Base-by-base conservation (phyloP, 2,888 invertebrate species). In the Drosophila testacea region DNA sequence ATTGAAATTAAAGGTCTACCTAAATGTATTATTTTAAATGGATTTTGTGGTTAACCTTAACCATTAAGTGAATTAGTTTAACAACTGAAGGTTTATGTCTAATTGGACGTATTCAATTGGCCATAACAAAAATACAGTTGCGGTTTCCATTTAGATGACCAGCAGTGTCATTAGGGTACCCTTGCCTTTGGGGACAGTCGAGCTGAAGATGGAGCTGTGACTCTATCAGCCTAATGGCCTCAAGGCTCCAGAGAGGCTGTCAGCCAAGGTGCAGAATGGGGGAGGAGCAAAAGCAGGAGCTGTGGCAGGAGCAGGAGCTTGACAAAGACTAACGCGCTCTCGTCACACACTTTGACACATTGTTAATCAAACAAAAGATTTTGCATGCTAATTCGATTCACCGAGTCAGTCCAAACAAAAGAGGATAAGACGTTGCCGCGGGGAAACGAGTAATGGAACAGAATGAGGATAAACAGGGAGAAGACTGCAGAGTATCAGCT, bases 321-420 rank as follows among this genome's bases (percentile, higher is more conserved):
- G 76, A 73, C 79, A 69, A 73, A 78, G 76, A 76, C 76, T 73
- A 78, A 76, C 73, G 79, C 76, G 79, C 74, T 78, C 74, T 76
- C 79, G 67, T 82, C 81, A 89, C 80, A 87, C 88, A 87, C 88
- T 82, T 85, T 85, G 85, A 85, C 85, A 85, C 85, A 85, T 85
- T 85, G 85, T 85, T 89, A 89, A 88, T 84, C 88, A 85, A 85
- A 85, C 85, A 85, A 85, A 85, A 85, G 85, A 85, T 89, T 85
- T 85, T 78, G 88, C 80, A 89, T 89, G 85, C 88, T 89, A 85
- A 85, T 85, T 89, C 85, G 89, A 84, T 87, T 82, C 85, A 52
- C 65, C 62, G 50, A 74, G 69, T 54, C 46, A 72, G 67, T 55
- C 52, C 69, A 79, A 69, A 74, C 70, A 70, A 66, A 74, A 74